phyloP scores from a whole-genome alignment of 2,797 vertebrate species.

The Gastrophryne carolinensis region DNA sequence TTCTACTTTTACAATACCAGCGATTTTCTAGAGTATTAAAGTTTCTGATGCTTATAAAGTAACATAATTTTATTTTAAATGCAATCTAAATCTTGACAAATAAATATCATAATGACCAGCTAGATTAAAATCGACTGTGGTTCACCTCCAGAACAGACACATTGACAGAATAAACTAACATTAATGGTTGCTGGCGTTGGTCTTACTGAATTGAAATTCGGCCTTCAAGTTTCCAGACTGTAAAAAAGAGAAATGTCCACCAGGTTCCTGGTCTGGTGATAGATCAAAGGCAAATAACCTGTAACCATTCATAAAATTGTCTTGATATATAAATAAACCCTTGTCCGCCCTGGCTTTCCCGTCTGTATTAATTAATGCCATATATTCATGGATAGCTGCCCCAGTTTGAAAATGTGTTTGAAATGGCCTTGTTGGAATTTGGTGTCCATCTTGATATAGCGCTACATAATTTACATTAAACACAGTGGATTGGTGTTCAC shows the following conservation, averaged over 20 bases:
- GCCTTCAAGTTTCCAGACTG: background rate
- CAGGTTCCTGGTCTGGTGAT: background rate
- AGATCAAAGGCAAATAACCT: slow-evolving; percentile 30
- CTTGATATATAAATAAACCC: background rate
- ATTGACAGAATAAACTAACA: background rate
- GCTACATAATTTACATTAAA: background rate
- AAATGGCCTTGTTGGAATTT: background rate
- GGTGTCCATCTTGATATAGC: background rate
- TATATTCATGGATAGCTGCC: background rate
- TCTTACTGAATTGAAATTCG: background rate
- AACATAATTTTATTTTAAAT: too few species aligned
- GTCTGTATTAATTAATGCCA: background rate
- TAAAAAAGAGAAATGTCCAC: background rate
- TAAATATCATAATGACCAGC: too few species aligned
- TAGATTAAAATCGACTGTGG: background rate
- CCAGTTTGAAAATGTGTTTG: background rate
- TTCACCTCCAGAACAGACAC: background rate
- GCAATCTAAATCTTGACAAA: too few species aligned
- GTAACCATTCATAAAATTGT: background rate
- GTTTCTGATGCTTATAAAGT: too few species aligned
- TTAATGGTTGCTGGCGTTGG: background rate
- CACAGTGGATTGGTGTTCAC: background rate
- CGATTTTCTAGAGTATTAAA: too few species aligned
- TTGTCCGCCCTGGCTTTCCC: background rate
- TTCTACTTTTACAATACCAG: too few species aligned